phyloP scores from a whole-genome alignment of 1,140 invertebrate species.

The Neodiprion pinetum region DNA sequence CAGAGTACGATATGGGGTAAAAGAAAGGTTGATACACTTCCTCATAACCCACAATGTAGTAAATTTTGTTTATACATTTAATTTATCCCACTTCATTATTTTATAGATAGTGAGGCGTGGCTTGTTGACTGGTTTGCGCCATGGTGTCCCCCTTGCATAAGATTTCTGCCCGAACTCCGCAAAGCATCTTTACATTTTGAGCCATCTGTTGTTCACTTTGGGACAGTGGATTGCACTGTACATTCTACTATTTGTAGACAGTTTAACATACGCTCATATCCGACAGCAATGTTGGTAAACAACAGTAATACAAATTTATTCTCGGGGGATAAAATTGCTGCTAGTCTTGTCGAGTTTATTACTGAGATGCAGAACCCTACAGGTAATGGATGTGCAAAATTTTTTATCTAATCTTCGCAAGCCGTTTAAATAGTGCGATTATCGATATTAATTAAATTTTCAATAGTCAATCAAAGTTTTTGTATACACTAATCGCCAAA shows the following conservation, averaged over 20 bases:
- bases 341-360: constrained; percentile 74
- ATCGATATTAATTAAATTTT: constrained; percentile 28
- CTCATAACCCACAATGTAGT: neutral
- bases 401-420: neutral
- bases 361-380: constrained; percentile 65
- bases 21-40: constrained; percentile 5
- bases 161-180: constrained; percentile 75
- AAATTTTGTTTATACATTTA: constrained; percentile 8
- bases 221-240: constrained; percentile 69
- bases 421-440: neutral
- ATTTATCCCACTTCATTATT: constrained; percentile 24
- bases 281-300: constrained; percentile 78
- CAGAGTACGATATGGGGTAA: neutral
- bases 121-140: constrained; percentile 85
- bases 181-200: constrained; percentile 69
- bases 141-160: constrained; percentile 85
- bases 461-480: neutral
- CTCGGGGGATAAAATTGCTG: constrained; percentile 67
- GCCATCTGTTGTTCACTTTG: constrained; percentile 68
- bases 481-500: constrained; percentile 15
- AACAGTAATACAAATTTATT: constrained; percentile 66
- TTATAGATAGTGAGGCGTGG: constrained; percentile 65
- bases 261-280: constrained; percentile 75
- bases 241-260: constrained; percentile 64
- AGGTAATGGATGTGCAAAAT: constrained; percentile 42